A percentile compares a stretch with the other conserved stretches of the same genome.
Conservation (phyloP, 2,113 vertebrate genomes). For the Paracanthobrama guichenoti region DNA sequence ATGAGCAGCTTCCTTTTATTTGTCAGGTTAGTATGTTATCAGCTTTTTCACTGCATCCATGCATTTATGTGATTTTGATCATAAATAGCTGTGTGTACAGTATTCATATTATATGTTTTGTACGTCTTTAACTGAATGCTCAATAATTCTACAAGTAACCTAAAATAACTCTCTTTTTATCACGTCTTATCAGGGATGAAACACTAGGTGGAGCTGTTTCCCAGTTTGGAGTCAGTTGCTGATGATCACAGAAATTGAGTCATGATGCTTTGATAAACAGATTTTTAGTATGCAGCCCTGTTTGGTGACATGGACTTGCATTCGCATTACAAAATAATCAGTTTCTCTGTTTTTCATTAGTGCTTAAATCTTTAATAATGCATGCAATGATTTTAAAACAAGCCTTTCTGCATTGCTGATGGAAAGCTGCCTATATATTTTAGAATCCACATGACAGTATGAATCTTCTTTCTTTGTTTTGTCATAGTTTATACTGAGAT, state of each 20-base stretch:
- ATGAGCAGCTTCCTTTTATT: constrained; percentile 6
- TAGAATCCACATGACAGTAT: not conserved
- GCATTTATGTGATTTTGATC: not conserved
- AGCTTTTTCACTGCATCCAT: not conserved
- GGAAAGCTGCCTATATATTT: not conserved
- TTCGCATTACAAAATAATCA: not conserved
- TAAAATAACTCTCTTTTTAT: constrained; percentile 1
- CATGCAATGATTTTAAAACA: too few species aligned
- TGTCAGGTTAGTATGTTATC: constrained; percentile 24
- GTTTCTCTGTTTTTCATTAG: not conserved
- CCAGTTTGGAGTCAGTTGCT: not conserved
- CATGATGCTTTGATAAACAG: not conserved
- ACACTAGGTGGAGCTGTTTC: constrained; percentile 4
- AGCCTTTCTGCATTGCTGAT: not conserved
- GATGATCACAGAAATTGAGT: not conserved
- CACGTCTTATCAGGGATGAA: not conserved
- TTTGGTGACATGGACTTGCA: not conserved
- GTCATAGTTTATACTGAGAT: not conserved
- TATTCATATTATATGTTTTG: not conserved
- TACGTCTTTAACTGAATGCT: not conserved
- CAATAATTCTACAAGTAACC: not conserved
- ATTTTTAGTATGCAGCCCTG: not conserved
- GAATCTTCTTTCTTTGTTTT: not conserved
- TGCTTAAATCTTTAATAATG: not conserved
- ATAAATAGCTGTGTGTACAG: not conserved